Conservation (phyloP, 2,113 vertebrate genomes). For the Anguilla rostrata region DNA sequence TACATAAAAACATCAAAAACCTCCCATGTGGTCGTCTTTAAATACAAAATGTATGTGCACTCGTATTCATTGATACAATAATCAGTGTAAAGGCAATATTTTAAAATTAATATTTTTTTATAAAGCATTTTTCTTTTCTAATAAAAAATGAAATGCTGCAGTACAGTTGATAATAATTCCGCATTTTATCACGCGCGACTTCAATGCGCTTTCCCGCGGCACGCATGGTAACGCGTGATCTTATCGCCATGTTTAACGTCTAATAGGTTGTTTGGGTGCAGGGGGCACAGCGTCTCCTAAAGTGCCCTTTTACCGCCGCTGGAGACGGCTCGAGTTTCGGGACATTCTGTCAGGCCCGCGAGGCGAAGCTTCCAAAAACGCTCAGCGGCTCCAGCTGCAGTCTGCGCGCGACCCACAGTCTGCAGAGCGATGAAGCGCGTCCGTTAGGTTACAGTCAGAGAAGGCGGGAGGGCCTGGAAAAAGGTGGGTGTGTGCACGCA, state of each 20-base stretch:
- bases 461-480: slow-evolving; percentile 52
- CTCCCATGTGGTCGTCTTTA: no score
- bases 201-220: background rate
- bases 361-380: slow-evolving; percentile 55
- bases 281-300: slow-evolving; percentile 32
- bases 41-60: no score
- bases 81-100: background rate
- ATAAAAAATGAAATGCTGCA: background rate
- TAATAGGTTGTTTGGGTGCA: slow-evolving; percentile 43
- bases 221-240: slow-evolving; percentile 9
- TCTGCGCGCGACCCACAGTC: slow-evolving; percentile 60
- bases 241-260: slow-evolving; percentile 34
- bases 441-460: slow-evolving; percentile 59
- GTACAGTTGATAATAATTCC: background rate
- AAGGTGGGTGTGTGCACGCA: slow-evolving; percentile 42
- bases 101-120: background rate
- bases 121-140: background rate
- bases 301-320: slow-evolving; percentile 48
- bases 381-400: slow-evolving; percentile 60
- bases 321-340: slow-evolving; percentile 61
- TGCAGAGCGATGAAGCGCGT: slow-evolving; percentile 61
- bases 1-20: no score
- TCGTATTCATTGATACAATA: no score
- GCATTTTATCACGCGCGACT: background rate
- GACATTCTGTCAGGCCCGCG: slow-evolving; percentile 46